Base-by-base conservation (phyloP, 2,113 vertebrate species). In the Zosterops lateralis region DNA sequence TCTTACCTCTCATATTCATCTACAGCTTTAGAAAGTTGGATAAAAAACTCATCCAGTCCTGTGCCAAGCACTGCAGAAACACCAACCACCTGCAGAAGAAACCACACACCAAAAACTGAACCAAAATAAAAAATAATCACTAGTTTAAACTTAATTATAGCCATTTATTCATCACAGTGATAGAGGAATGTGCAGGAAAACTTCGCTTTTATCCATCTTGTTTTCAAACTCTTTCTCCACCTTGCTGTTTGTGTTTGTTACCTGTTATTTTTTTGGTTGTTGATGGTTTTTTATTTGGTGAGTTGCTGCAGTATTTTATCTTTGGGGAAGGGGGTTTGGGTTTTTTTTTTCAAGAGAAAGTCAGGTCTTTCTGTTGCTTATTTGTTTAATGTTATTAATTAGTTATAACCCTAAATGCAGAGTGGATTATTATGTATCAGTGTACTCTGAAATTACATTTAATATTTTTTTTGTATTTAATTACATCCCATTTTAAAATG, bases 1-100 rank as follows among this genome's bases (percentile, higher is more conserved):
- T 68, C 98, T 98, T 92, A 99, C 99, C 97, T 98, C 82, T 99
- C 98, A 18, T 99, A 99, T 77, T 99, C 99, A 24, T 98, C 97
- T 2, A 97, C 98, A 16, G 99, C 99, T 31, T 98, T 98, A 71
- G 98, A 96, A 66, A 99, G 98, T 83, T 99, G 98, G 60, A 92
- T 82, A 36, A 99, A 99, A 73, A 99, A 97, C 17, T 99, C 98
- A 31, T 99, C 98, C 93, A 99, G 95, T 66, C 99, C 99, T 9
- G 97, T 98, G 53, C 99, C 99, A 0, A 98, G 98, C 56, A 99
- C 98, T 0, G 99, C 98, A 36, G 99, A 99, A 51, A 99, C 98
- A 29, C 99, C 99, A 32, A 99, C 99, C 84, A 99, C 99, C 99
- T 99, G 94, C 13, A 90, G 96, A 56, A 96, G 57, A 92, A 77